Evolutionary conservation across 35 echinoderm and acorn worm species (phyloP), one percentile per base, ranked within the genome.

Genomic region (Nesometra sesokonis): DNA sequence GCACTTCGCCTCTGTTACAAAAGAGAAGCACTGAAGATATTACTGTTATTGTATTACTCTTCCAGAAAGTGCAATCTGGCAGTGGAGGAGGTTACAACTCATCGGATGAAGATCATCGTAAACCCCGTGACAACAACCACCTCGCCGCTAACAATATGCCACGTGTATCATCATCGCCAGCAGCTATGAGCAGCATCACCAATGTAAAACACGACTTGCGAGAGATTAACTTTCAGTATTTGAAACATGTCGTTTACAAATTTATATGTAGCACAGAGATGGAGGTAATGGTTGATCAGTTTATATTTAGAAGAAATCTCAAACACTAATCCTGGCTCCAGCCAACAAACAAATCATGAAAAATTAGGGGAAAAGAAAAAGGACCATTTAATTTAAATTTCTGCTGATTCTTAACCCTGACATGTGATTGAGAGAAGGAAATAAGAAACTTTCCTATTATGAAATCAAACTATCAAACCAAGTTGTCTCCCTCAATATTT

Each of bases 181-280:
- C 32, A 29, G 23, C 82, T 38, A 78, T 38, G 32, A 89, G 52
- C 19, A 87, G 77, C 52, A 31, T 35, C 29, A 40, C 33, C 34
- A 89, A 84, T 36, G 43, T 52, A 27, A 0, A 52, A 52, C 17
- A 83, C 32, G 96, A 99, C 34, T 33, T 84, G 3, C 34, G 93
- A 37, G 96, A 99, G 81, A 92, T 93, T 57, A 99, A 99, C 90
- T 99, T 99, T 85, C 96, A 92, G 57, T 99, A 99, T 77, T 89
- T 99, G 23, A 94, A 93, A 47, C 93, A 99, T 80, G 96, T 99
- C 0, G 92, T 99, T 47, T 99, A 94, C 57, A 99, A 91, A 77
- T 99, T 94, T 43, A 99, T 99, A 93, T 92, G 96, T 47, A 86
- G 90, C 27, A 80, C 92, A 37, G 92, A 99, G 83, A 39, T 79